Evolutionary conservation across 2,797 vertebrate species (phyloP), one percentile per base, ranked within the genome.

Genomic region (Chelon auratus): DNA sequence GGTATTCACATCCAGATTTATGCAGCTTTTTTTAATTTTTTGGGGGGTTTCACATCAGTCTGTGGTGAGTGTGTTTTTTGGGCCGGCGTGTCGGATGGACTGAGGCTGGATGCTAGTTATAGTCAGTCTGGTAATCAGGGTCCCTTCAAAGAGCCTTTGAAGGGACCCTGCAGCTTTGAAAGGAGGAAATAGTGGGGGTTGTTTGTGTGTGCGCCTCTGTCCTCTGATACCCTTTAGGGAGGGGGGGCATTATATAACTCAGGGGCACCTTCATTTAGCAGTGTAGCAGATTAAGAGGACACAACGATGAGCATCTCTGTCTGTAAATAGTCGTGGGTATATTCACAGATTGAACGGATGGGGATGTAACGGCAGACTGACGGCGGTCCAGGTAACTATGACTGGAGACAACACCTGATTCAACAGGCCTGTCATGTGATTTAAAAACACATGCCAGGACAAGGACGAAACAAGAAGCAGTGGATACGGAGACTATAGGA

Each of bases 71-170:
- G 14, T 62, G n/a, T 22, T 68, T 62, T 67, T 30, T 43, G 5
- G 26, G 37, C 45, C 1, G 62, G 54, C 37, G 62, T 62, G 50
- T 12, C 14, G 15, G 36, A 24, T 40, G 37, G 24, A 43, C 61
- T 69, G 70, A 6, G 9, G 52, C 64, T 74, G 55, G 55, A 69
- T 75, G 60, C 52, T 68, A 59, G 81, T 81, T 75, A 59, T 8
- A 55, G 65, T 36, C 64, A 52, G 66, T 50, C 59, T 57, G 76
- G 62, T 82, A 82, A 87, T 91, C 83, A 89, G 59, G 36, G 55
- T 8, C 55, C 51, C 68, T 86, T 88, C 84, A 87, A 86, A 88
- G 86, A 0, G 0, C 0, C 78, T 85, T 88, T 89, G 83, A 87
- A 86, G 75, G 53, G 60, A 66, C 66, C 24, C 65, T 65, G 78